A percentile compares a stretch with the other conserved stretches of the same genome.
These are phyloP conservation scores for Tipula lateralis DNA, from an alignment of 2,888 invertebrate species.

Conservation along the genomic window DNA sequence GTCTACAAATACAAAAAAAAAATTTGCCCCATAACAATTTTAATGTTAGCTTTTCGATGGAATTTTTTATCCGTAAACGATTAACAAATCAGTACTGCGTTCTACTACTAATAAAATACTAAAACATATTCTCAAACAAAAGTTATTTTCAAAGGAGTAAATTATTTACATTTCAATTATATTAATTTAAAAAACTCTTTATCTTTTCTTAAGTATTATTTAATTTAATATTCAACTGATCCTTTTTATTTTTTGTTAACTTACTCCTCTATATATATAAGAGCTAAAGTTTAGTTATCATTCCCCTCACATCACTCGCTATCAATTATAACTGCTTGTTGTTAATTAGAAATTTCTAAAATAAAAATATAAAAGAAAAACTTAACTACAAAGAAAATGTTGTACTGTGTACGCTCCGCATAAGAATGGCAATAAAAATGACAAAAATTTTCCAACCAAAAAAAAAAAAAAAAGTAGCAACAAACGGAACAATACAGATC, in stretches of 20 bases:
- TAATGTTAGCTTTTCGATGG: neutral
- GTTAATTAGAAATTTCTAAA: neutral
- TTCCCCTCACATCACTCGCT: neutral
- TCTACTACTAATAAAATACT: neutral
- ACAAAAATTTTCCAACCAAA: neutral
- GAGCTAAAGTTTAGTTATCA: neutral
- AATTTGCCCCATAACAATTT: neutral
- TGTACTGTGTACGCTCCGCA: neutral
- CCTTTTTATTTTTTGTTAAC: neutral
- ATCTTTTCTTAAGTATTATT: slow-evolving; percentile 11
- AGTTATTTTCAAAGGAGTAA: neutral
- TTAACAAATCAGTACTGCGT: neutral
- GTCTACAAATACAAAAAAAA: too few relatives aligned
- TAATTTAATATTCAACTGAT: slow-evolving; percentile 11
- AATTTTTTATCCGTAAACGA: neutral
- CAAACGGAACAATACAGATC: neutral
- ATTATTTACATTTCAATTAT: neutral
- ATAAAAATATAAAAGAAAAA: neutral
- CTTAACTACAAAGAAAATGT: neutral
- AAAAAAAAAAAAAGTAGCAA: neutral
- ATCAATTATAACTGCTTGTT: slow-evolving; percentile 1
- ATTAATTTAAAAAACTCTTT: slow-evolving; percentile 11
- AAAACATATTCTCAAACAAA: neutral
- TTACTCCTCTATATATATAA: neutral
- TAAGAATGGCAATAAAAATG: neutral